phyloP scores from a whole-genome alignment of 2,797 vertebrate species.

The Cuniculus paca region DNA sequence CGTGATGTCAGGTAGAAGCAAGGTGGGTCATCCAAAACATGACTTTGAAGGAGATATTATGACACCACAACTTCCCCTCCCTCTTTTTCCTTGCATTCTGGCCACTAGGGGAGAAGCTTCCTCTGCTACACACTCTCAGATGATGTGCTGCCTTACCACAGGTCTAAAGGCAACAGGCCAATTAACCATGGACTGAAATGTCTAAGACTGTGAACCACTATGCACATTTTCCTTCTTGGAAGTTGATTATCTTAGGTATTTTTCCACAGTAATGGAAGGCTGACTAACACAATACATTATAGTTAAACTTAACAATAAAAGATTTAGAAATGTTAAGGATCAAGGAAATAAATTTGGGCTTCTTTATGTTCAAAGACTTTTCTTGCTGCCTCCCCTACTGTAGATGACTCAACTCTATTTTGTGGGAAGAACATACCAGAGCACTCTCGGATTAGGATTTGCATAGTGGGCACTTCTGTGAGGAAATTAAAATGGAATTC shows the following conservation, averaged over 20 bases:
- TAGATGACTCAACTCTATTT: background rate
- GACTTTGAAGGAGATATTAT: background rate
- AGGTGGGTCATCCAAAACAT: background rate
- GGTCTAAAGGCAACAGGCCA: background rate
- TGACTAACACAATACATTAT: background rate
- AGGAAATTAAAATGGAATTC: background rate
- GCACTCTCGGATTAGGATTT: background rate
- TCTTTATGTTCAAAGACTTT: background rate
- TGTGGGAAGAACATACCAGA: background rate
- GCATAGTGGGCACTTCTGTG: background rate
- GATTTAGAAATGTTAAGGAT: background rate
- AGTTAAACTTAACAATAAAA: background rate
- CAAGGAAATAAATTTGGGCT: background rate
- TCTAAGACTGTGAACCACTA: background rate
- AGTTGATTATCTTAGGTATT: background rate
- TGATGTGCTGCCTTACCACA: background rate
- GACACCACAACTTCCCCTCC: too few relatives aligned
- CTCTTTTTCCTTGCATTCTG: background rate
- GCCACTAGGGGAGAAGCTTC: background rate
- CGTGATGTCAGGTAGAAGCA: background rate
- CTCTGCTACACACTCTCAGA: background rate
- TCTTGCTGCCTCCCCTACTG: background rate
- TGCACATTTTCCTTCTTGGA: background rate
- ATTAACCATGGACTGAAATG: background rate
- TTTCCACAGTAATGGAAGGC: background rate